Evolutionary conservation across 2,797 vertebrate species (phyloP).

Genomic region (Strix occidentalis): DNA sequence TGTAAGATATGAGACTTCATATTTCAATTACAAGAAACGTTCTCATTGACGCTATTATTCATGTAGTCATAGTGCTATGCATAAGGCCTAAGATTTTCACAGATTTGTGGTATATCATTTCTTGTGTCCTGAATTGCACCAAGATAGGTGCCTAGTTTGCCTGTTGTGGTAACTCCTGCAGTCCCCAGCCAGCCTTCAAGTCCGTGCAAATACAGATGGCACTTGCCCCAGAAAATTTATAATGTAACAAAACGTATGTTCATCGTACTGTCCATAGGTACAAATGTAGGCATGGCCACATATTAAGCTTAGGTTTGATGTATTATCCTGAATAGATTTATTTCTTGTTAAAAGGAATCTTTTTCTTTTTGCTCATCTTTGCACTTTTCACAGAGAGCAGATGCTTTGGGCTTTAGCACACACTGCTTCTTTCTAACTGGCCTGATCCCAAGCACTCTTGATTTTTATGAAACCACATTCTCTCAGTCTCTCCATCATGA

Average conservation of each 20-base stretch:
- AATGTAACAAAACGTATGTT: background rate
- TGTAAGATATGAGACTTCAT: background rate
- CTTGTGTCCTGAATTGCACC: background rate
- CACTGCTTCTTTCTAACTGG: background rate
- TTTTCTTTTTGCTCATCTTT: background rate
- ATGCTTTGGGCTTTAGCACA: background rate
- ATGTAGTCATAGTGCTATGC: background rate
- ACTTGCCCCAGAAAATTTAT: background rate
- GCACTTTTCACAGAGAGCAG: background rate
- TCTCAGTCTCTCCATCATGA: background rate
- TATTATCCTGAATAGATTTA: background rate
- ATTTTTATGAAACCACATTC: background rate
- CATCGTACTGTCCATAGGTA: background rate
- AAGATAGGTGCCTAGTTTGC: background rate
- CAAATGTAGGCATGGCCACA: background rate
- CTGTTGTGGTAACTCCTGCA: background rate
- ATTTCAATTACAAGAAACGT: background rate
- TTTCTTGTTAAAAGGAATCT: background rate
- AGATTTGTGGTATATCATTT: background rate
- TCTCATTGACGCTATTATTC: background rate
- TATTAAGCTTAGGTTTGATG: background rate
- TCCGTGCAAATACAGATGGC: background rate
- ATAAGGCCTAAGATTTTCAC: background rate
- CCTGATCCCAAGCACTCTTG: background rate
- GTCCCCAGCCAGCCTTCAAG: background rate